Evolutionary conservation across 2,797 vertebrate genomes (phyloP), one percentile per base, ranked within the genome.

Genomic region (Trematomus bernacchii): DNA sequence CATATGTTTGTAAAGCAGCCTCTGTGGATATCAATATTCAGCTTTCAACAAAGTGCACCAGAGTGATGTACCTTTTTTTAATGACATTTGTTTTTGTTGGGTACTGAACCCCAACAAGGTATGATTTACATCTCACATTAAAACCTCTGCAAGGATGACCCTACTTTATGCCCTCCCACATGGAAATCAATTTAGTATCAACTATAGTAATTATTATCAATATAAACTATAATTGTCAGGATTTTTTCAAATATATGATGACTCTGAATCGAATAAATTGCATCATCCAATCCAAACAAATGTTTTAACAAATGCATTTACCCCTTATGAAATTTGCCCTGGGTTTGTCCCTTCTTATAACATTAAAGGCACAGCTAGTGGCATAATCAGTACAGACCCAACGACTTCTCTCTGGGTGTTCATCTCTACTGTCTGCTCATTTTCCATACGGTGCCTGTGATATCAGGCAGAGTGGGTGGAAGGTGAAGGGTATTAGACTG

Each of bases 401-500:
- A 86, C 91, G 87, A 87, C 80, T 48, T 71, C 84, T 79, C 79
- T 83, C 70, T 74, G 46, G 86, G 81, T 66, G 74, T 73, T 86
- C 84, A 82, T 84, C 79, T 81, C 70, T 71, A 80, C 70, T 84
- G 87, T 90, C 89, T 88, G 85, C 71, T 93, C 92, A 88, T 87
- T 85, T 88, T 76, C 91, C 90, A 93, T 92, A 92, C 87, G 89
- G 89, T 76, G 87, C 73, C 77, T 76, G 59, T 77, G 81, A 86
- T 87, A 85, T 87, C 70, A 86, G 83, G 76, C 58, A 19, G 77
- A 61, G 76, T 76, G 84, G 77, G 73, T 79, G 73, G 79, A 76
- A 62, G 81, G 58, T 67, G 84, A 47, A 64, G 65, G 65, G 70
- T 76, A 81, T 84, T 75, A 77, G 84, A 72, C 74, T 84, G 74